phyloP scores from a whole-genome alignment of 1,140 invertebrate genomes.

The Epicauta chinensis region DNA sequence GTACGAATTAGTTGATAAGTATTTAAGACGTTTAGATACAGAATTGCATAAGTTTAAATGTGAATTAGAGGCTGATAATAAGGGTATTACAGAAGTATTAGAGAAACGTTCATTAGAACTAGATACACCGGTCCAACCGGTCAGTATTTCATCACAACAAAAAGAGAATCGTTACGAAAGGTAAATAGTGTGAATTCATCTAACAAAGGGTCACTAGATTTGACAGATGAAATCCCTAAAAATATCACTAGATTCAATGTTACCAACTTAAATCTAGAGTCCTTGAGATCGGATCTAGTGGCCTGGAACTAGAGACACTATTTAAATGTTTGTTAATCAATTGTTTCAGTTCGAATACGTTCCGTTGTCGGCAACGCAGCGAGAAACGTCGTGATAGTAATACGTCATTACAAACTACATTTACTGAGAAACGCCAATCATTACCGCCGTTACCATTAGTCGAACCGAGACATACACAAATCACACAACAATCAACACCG shows the following conservation, averaged over 20 bases:
- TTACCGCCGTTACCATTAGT: slow-evolving; percentile 26
- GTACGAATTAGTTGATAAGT: slow-evolving; percentile 90
- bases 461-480: slow-evolving; percentile 22
- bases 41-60: slow-evolving; percentile 97
- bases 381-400: slow-evolving; percentile 39
- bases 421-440: slow-evolving; percentile 44
- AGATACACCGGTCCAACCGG: slow-evolving; percentile 55
- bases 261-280: no score
- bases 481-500: slow-evolving; percentile 22
- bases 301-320: no score
- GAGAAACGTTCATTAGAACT: slow-evolving; percentile 86
- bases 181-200: no score
- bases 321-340: no score
- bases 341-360: not conserved
- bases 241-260: no score
- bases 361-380: slow-evolving; percentile 24
- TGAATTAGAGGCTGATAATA: slow-evolving; percentile 96
- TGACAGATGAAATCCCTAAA: no score
- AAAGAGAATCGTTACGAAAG: slow-evolving; percentile 49
- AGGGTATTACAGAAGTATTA: slow-evolving; percentile 93
- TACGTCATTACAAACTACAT: slow-evolving; percentile 29
- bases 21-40: slow-evolving; percentile 85
- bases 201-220: slow-evolving; percentile 26
- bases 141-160: slow-evolving; percentile 39
- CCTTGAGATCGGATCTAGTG: no score